Evolutionary conservation across 2,888 invertebrate genomes (phyloP), one percentile per base, ranked within the genome.

Genomic region (Noctua comes): DNA sequence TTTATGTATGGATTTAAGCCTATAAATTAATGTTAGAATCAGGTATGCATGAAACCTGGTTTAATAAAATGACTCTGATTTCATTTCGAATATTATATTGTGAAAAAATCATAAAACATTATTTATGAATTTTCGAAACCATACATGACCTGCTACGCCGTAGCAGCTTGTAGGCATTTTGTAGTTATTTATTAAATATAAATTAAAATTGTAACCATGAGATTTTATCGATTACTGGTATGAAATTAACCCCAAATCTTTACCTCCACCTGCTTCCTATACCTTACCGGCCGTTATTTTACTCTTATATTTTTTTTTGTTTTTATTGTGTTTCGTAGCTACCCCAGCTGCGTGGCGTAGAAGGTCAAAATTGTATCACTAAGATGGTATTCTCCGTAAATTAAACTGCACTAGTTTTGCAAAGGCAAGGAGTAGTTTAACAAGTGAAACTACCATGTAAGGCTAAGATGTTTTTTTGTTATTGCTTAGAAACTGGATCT

Each of bases 111-210:
- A 24, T 10, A 51, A 57, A n/a, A 10, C 0, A 18, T 1, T 21
- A 4, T 46, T 31, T 7, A 57, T 57, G 5, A 27, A n/a, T 68
- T 71, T 57, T 71, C 36, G 51, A 66, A 77, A 64, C 64, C 54
- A 48, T 74, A 18, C 31, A 40, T 70, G 65, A 51, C n/a, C 18
- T 24, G 80, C 82, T 83, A 80, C 80, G 83, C 31, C 83, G 84
- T 83, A 80, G 84, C 84, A 54, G 43, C 40, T n/a, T 72, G 71
- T 51, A 74, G 74, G 5, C 66, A 36, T 51, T 57, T 48, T 68
- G 24, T 46, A 51, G 16, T 65, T 54, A 54, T 54, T 48, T 40
- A 48, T 68, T 16, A 48, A 65, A 68, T 36, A 11, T 0, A 46
- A n/a, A 59, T 59, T 68, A 18, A 36, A 68, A 40, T 21, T 27